Percentiles rank a stretch among this genome's conserved stretches.
phyloP scores from a whole-genome alignment of 2,113 vertebrate genomes.

The Platichthys flesus region DNA sequence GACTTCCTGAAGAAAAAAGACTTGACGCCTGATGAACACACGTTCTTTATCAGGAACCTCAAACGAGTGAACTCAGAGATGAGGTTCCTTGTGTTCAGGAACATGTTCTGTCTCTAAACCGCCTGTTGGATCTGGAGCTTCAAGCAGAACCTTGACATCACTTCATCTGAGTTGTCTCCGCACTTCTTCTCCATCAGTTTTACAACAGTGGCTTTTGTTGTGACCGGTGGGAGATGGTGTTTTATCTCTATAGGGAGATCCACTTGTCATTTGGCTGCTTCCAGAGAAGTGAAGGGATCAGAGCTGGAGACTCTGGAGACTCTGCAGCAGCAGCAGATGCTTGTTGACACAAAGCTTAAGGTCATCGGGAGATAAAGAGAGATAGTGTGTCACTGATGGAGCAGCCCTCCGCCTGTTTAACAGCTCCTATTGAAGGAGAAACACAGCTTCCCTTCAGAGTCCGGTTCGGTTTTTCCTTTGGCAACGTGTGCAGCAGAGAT shows the following conservation, averaged over 20 bases:
- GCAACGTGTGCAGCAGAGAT: too few relatives aligned
- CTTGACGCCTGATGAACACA: not conserved
- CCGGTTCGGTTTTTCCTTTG: not conserved
- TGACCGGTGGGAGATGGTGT: too few relatives aligned
- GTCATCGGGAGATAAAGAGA: not conserved
- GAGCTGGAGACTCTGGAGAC: not conserved
- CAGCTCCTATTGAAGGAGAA: not conserved
- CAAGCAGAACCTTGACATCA: not conserved
- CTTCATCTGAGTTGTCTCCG: not conserved
- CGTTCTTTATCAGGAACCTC: too few relatives aligned
- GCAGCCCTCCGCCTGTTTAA: not conserved
- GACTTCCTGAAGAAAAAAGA: not conserved
- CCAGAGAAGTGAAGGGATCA: not conserved
- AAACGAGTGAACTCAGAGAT: too few relatives aligned
- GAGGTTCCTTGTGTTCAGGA: not conserved
- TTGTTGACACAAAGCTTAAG: constrained; percentile 17
- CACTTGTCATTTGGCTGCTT: too few relatives aligned
- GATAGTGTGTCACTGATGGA: not conserved
- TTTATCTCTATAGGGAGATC: too few relatives aligned
- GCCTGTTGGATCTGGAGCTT: not conserved
- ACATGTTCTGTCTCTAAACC: too few relatives aligned
- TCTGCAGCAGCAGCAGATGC: not conserved
- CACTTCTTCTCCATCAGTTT: too few relatives aligned
- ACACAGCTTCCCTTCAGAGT: not conserved
- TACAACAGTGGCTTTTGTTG: not conserved